Evolutionary conservation across 2,113 vertebrate genomes (phyloP).

Genomic region (Dryoscopus gambensis): DNA sequence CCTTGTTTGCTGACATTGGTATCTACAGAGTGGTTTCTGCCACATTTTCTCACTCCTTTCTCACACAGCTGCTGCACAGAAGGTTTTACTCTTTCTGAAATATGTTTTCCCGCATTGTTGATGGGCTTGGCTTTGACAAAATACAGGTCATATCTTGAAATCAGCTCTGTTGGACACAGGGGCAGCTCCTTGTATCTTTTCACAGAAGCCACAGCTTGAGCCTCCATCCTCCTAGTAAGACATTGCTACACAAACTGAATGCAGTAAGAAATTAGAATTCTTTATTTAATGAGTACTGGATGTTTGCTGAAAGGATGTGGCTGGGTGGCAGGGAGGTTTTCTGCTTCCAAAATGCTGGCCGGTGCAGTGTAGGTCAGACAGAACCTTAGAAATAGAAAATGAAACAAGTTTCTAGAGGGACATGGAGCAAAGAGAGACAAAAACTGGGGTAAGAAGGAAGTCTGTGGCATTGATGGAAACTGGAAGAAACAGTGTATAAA

Average conservation of each 20-base stretch:
- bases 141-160: background rate
- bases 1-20: background rate
- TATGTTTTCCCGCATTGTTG: background rate
- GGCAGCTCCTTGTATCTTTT: background rate
- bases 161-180: background rate
- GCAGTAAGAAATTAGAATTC: background rate
- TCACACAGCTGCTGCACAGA: background rate
- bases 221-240: background rate
- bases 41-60: background rate
- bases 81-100: background rate
- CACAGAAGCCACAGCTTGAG: background rate
- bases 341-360: background rate
- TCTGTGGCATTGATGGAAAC: background rate
- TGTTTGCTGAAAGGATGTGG: background rate
- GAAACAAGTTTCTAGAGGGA: background rate
- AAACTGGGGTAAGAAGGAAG: background rate
- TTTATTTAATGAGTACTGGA: background rate
- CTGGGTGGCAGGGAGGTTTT: background rate
- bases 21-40: background rate
- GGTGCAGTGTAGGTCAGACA: background rate
- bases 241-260: background rate
- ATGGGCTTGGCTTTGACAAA: background rate
- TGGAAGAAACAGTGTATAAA: background rate
- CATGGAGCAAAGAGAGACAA: background rate
- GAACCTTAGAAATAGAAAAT: background rate